Conservation (phyloP, 2,888 invertebrate genomes). For the Agrotis puta region DNA sequence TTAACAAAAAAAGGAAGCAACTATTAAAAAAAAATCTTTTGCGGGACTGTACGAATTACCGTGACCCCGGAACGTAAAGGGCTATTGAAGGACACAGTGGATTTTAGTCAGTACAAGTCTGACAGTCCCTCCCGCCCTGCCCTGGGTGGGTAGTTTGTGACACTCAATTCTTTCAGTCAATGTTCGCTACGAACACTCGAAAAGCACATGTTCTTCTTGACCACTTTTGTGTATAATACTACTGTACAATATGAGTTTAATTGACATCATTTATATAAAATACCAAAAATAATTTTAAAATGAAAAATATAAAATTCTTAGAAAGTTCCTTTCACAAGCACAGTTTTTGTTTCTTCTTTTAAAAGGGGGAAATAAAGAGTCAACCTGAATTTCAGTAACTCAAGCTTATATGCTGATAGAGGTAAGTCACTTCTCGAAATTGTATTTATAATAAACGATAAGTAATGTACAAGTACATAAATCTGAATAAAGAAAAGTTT, state of each 20-base stretch:
- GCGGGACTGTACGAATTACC: too few species aligned
- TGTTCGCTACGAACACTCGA: neutral
- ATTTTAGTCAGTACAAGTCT: too few species aligned
- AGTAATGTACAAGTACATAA: slow-evolving; percentile 9
- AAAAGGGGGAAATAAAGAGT: neutral
- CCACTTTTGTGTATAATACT: neutral
- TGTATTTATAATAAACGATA: slow-evolving; percentile 18
- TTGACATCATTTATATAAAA: neutral
- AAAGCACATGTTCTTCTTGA: neutral
- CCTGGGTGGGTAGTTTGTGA: too few species aligned
- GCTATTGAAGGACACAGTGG: too few species aligned
- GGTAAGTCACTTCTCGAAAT: slow-evolving; percentile 30
- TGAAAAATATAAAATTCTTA: neutral
- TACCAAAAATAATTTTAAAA: neutral
- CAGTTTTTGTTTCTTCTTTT: neutral
- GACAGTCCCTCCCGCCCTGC: too few species aligned
- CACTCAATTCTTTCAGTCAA: slow-evolving; percentile 25
- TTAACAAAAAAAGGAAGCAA: too few species aligned
- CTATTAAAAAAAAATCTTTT: too few species aligned
- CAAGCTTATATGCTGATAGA: slow-evolving; percentile 24
- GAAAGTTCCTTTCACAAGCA: neutral
- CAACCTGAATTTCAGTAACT: neutral
- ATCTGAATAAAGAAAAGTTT: neutral
- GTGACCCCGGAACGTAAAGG: too few species aligned
- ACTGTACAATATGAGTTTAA: neutral